These are phyloP conservation scores for Galaxias olidus DNA, from an alignment of 2,797 vertebrate genomes.

Conservation along the genomic window DNA sequence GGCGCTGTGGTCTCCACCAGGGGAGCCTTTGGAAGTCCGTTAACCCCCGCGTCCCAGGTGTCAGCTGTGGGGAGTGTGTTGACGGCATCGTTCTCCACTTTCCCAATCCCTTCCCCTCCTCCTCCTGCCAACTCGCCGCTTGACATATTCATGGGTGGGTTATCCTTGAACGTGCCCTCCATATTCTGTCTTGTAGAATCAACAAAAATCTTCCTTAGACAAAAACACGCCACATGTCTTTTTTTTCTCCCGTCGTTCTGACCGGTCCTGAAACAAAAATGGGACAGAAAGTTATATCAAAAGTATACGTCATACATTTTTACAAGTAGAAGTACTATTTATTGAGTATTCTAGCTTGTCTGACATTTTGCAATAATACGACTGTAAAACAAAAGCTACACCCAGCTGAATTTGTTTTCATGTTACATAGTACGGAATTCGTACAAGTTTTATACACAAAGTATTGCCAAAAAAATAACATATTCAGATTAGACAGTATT, in stretches of 20 bases:
- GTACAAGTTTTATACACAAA: too few species aligned
- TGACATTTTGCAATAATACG: too few species aligned
- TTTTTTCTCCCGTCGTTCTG: conserved; percentile 47
- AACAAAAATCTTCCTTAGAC: conserved; percentile 56
- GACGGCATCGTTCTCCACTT: conserved; percentile 79
- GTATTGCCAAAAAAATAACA: too few species aligned
- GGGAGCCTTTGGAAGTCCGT: conserved; percentile 83
- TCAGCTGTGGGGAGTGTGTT: conserved; percentile 79
- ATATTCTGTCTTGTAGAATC: conserved; percentile 62
- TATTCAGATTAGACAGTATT: too few species aligned
- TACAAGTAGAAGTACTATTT: conserved; percentile 6
- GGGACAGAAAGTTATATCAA: background rate
- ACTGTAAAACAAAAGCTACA: too few species aligned
- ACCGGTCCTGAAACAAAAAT: conserved; percentile 50
- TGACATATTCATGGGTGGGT: conserved; percentile 76
- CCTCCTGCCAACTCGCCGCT: conserved; percentile 65
- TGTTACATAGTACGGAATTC: too few species aligned
- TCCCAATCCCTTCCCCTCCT: conserved; percentile 59
- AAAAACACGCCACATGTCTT: conserved; percentile 50
- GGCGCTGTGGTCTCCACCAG: conserved; percentile 78
- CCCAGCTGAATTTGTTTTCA: too few species aligned
- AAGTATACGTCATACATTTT: background rate
- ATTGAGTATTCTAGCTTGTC: too few species aligned
- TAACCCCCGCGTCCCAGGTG: conserved; percentile 80
- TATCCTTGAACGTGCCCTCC: conserved; percentile 84